Conservation (phyloP, 2,113 vertebrate species). For the Neogobius melanostomus region DNA sequence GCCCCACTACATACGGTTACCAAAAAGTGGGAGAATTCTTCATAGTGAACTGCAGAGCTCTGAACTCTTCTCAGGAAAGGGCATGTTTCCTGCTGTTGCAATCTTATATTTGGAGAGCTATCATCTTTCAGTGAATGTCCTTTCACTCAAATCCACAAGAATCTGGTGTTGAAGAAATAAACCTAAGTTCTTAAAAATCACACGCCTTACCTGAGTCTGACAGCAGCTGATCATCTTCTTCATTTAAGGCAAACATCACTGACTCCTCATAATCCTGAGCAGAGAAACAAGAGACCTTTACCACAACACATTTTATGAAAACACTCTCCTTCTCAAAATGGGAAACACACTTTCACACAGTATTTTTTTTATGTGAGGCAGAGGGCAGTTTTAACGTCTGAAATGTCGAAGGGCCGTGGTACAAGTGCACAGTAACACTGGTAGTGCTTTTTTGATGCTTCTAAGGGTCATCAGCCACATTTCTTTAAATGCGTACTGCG, state of each 20-base stretch:
- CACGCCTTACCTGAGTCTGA: conserved; percentile 53
- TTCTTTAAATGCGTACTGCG: too few species aligned
- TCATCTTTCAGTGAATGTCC: conserved; percentile 33
- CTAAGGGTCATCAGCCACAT: too few species aligned
- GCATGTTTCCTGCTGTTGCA: conserved; percentile 54
- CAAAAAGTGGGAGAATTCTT: conserved; percentile 6
- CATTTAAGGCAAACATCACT: conserved; percentile 67
- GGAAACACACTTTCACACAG: conserved; percentile 45
- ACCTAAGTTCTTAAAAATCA: neutral
- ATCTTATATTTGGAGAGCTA: conserved; percentile 35
- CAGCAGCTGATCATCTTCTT: conserved; percentile 49
- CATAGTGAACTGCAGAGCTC: conserved; percentile 27
- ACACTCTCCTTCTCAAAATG: conserved; percentile 45
- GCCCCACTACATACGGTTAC: neutral
- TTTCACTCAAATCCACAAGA: conserved; percentile 48
- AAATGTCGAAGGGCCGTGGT: conserved; percentile 6
- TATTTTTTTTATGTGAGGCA: conserved; percentile 40
- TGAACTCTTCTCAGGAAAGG: conserved; percentile 47
- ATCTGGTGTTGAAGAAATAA: neutral
- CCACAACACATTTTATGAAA: conserved; percentile 19
- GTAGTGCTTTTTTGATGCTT: too few species aligned
- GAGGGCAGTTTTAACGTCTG: conserved; percentile 60
- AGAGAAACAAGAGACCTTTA: conserved; percentile 44
- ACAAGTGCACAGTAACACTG: too few species aligned
- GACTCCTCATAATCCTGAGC: conserved; percentile 60